These are phyloP conservation scores for Alviniconcha strummeri DNA, from an alignment of 2,888 invertebrate genomes.

Conservation along the genomic window DNA sequence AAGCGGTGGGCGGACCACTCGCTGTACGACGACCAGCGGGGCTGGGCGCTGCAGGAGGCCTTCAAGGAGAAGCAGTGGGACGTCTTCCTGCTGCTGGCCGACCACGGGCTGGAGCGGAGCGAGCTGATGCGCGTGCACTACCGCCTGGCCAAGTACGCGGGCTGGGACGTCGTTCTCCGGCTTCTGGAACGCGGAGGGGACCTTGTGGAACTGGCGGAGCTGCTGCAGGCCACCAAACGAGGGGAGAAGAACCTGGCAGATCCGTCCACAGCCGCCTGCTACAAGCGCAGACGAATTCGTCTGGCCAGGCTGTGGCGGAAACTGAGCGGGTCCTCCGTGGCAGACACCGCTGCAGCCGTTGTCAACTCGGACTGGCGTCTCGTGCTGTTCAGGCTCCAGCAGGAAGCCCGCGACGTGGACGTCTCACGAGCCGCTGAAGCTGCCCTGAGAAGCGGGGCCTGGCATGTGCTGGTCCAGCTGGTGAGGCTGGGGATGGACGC, in stretches of 20 bases:
- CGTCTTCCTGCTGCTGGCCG: conserved; percentile 16
- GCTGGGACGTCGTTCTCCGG: conserved; percentile 6
- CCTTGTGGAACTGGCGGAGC: neutral
- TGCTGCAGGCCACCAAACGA: neutral
- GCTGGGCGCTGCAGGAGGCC: conserved; percentile 17
- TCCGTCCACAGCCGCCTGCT: no score
- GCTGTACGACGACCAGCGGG: conserved; percentile 12
- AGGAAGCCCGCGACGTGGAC: no score
- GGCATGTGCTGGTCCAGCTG: conserved; percentile 11
- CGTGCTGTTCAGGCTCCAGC: no score
- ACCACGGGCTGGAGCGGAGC: neutral
- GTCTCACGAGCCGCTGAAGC: no score
- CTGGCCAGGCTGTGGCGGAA: no score
- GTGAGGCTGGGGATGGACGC: conserved; percentile 7
- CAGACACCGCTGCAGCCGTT: no score
- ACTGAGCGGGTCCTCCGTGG: no score
- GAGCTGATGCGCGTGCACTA: neutral
- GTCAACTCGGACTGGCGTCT: no score
- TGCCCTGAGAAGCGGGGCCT: neutral
- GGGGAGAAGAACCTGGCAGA: no score
- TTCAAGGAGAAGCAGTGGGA: conserved; percentile 8
- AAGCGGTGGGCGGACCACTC: conserved; percentile 14
- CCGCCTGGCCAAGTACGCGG: conserved; percentile 3
- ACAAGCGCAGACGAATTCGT: no score
- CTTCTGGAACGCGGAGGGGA: conserved; percentile 13